Evolutionary conservation across 2,113 vertebrate species (phyloP), one percentile per base, ranked within the genome.

Genomic region (Prionailurus viverrinus): DNA sequence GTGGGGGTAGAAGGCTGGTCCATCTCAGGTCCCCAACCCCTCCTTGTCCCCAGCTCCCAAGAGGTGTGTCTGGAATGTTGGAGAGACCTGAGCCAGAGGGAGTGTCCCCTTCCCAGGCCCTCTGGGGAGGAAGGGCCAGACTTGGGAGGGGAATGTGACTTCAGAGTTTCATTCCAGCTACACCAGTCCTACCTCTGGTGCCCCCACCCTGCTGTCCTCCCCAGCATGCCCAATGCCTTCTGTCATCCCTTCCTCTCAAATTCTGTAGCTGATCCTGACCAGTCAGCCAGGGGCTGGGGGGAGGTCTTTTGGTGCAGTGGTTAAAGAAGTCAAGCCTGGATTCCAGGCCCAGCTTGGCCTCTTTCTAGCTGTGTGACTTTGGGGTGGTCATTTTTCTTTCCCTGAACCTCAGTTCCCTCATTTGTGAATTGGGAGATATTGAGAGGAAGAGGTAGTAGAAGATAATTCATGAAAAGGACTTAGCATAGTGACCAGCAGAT

Each of bases 61-160:
- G 87, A 92, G 95, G 97, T 0, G 53, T 92, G 92, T 94, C 92
- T 91, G 90, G 97, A 96, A 98, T 97, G 97, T 71, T 78, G 45
- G 65, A 91, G 90, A 90, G 94, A 97, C n/a, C 78, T 33, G 51
- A 96, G 92, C 90, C 97, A 97, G 73, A 97, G 55, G 96, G 97
- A 95, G 96, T 84, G 90, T 73, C 55, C 69, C 84, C 61, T 93
- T 95, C 95, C 78, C 71, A 95, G 95, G 93, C 76, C 94, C 74
- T 69, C 23, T 33, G 61, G 91, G 82, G 48, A 89, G 61, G 83
- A 65, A 92, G 11, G 76, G 71, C 69, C 68, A 92, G 66, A 23
- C 53, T 23, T 1, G 14, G 66, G 78, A 92, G 76, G 15, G 8
- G 89, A 94, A 74, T 16, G 19, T 27, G 58, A 36, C 74, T 94